Evolutionary conservation across 2,888 invertebrate species (phyloP).

Genomic region (Petrolisthes cinctipes): DNA sequence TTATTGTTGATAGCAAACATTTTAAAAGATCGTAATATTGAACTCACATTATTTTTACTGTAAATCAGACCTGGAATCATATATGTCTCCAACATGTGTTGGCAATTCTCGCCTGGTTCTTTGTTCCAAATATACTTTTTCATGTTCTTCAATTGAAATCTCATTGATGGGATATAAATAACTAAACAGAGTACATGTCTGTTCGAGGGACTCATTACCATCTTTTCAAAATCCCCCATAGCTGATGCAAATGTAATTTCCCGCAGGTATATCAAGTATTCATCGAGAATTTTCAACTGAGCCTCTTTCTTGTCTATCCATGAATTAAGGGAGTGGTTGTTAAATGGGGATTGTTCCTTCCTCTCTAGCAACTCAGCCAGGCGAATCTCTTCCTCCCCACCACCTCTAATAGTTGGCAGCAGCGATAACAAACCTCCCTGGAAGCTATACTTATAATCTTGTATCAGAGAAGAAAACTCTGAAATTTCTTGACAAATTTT

Average conservation of each 20-base stretch:
- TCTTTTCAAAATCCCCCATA: slow-evolving; percentile 18
- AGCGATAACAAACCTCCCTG: slow-evolving; percentile 17
- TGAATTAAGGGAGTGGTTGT: not conserved
- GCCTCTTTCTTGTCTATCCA: slow-evolving; percentile 29
- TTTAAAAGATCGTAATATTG: not conserved
- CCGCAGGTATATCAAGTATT: not conserved
- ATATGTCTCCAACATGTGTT: not conserved
- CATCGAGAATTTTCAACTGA: slow-evolving; percentile 29
- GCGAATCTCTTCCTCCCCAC: slow-evolving; percentile 15
- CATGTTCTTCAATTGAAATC: slow-evolving; percentile 14
- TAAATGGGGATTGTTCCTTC: slow-evolving; percentile 21
- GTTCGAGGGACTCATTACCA: slow-evolving; percentile 12
- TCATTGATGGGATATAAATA: slow-evolving; percentile 8
- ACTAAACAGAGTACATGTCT: slow-evolving; percentile 15
- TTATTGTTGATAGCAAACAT: not conserved
- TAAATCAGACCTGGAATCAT: not conserved
- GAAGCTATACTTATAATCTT: slow-evolving; percentile 19
- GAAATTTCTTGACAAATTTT: slow-evolving; percentile 1
- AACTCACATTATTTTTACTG: not conserved
- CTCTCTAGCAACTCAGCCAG: slow-evolving; percentile 11
- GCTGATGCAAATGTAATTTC: slow-evolving; percentile 10
- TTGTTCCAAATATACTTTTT: not conserved
- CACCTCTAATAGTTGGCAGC: slow-evolving; percentile 37
- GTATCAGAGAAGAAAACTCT: slow-evolving; percentile 6
- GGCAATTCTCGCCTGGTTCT: not conserved